Evolutionary conservation across 2,888 invertebrate genomes (phyloP), one percentile per base, ranked within the genome.

Genomic region (Erebia aethiops): DNA sequence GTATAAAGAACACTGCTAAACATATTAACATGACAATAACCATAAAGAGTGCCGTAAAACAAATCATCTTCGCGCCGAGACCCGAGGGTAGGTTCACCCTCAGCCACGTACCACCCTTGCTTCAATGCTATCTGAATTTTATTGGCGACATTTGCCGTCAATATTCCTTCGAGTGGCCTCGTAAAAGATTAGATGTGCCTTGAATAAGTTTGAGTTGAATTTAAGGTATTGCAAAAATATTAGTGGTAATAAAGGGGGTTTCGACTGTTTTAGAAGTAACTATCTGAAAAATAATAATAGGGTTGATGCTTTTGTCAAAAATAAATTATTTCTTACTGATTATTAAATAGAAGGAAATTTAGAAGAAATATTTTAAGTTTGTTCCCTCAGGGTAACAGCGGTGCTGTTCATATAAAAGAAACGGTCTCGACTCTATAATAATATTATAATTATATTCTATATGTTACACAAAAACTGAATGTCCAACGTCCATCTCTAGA

Each of bases 61-160:
- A 75, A 75, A 76, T 75, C 75, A 76, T 74, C 71, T 58, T 35
- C 67, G 18, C 67, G 46, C 58, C 16, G 35, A 58, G 67, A 58
- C 21, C 58, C 16, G 16, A 58, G 67, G 67, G 57, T 58, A 16
- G 35, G 13, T 41, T 49, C 54, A 49, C 67, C 67, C 46, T 66
- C 54, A 21, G 16, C 26, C 64, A 64, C 64, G 69, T 70, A 41
- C 54, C 57, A 64, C 68, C 73, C 75, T 69, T 58, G 61, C 52
- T 82, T 84, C 84, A 83, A 80, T 80, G 79, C 81, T 82, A 82
- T 85, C 82, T 80, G 81, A 74, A 65, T 86, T 86, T 86, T 84
- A 86, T 86, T 82, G 79, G 75, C 71, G 76, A 76, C 78, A 79
- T 77, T 75, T 73, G 72, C 72, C 65, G 57, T 65, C 71, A 67